Percentiles rank a stretch among this genome's conserved stretches.
phyloP scores from a whole-genome alignment of 1,140 invertebrate genomes.

The Oedothorax gibbosus region DNA sequence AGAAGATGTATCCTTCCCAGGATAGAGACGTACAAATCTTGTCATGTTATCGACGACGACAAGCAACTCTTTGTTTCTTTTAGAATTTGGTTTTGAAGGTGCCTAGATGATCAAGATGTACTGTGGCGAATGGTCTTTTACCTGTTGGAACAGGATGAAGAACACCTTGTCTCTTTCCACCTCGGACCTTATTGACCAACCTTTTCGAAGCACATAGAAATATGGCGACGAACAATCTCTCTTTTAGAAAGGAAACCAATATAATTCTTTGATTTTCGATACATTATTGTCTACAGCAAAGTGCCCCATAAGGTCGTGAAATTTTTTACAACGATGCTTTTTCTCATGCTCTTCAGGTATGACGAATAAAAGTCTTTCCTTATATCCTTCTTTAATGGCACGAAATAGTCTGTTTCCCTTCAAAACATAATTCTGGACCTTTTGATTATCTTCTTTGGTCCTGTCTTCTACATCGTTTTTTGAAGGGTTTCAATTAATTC shows the following conservation, averaged over 20 bases:
- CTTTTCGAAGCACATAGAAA: slow-evolving; percentile 35
- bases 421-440: too few relatives aligned
- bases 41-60: slow-evolving; percentile 6
- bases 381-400: too few relatives aligned
- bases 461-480: not conserved
- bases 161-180: slow-evolving; percentile 38
- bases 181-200: slow-evolving; percentile 19
- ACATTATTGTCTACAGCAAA: slow-evolving; percentile 27
- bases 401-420: too few relatives aligned
- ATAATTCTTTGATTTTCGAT: slow-evolving; percentile 22
- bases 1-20: not conserved
- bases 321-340: too few relatives aligned
- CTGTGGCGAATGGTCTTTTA: too few relatives aligned
- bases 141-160: slow-evolving; percentile 8
- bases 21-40: slow-evolving; percentile 20
- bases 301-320: too few relatives aligned
- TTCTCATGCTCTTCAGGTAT: too few relatives aligned
- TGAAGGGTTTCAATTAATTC: not conserved
- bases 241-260: slow-evolving; percentile 35
- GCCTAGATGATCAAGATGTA: too few relatives aligned
- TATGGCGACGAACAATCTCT: slow-evolving; percentile 9
- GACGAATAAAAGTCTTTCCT: too few relatives aligned
- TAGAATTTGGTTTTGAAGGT: too few relatives aligned
- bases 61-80: too few relatives aligned
- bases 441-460: too few relatives aligned